Evolutionary conservation across 2,797 vertebrate species (phyloP).

Genomic region (Leuciscus waleckii): DNA sequence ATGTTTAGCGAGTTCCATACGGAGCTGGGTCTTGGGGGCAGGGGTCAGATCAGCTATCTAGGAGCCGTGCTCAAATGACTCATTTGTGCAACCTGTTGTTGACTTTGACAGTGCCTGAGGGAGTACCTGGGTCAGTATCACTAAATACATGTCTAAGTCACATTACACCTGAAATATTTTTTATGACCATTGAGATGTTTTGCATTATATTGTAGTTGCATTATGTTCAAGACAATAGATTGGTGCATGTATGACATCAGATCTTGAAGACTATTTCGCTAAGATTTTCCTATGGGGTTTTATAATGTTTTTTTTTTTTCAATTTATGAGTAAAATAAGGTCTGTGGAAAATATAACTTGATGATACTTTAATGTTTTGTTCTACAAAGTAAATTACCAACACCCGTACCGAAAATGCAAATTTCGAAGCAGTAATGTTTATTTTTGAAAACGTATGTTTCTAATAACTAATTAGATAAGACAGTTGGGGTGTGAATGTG

Average conservation of each 20-base stretch:
- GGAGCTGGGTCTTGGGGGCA: slow-evolving; percentile 39
- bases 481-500: no score
- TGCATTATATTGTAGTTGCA: not conserved
- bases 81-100: slow-evolving; percentile 39
- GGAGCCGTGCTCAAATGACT: slow-evolving; percentile 44
- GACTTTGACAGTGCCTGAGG: slow-evolving; percentile 20
- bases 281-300: not conserved
- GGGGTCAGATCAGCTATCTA: slow-evolving; percentile 42
- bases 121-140: not conserved
- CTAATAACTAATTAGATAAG: not conserved
- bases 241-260: not conserved
- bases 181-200: not conserved
- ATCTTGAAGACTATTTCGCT: not conserved
- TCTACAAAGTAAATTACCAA: not conserved
- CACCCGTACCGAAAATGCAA: no score
- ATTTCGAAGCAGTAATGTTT: not conserved
- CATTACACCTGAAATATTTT: not conserved
- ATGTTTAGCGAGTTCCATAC: slow-evolving; percentile 18
- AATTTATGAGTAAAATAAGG: no score
- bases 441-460: not conserved
- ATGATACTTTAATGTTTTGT: not conserved
- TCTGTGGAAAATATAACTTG: not conserved
- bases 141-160: slow-evolving; percentile 17
- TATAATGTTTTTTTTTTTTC: no score
- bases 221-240: not conserved